Evolutionary conservation across 2,888 invertebrate species (phyloP), one percentile per base, ranked within the genome.

Genomic region (Galeopsomyia nigrocyanea): DNA sequence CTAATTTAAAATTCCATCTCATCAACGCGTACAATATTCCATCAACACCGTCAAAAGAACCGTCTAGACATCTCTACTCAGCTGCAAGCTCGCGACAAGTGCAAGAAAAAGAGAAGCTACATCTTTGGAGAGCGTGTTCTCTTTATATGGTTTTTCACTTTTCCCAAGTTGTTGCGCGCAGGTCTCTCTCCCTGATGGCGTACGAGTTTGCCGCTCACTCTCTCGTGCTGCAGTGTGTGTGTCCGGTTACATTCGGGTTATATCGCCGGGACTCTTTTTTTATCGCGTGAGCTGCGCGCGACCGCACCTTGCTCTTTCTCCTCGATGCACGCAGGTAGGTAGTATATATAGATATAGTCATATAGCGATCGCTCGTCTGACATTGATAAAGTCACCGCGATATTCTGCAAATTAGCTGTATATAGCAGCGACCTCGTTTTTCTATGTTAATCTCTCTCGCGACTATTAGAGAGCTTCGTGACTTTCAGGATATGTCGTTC

Each of bases 221-320:
- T 73, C 66, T 47, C 61, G 39, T 57, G 65, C 67, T 66, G n/a
- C n/a, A n/a, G n/a, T 68, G 71, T 74, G 76, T 77, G 78, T 77
- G 79, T 80, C 81, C 80, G 81, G 81, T 81, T 81, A 78, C 78
- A 80, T 81, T 80, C 80, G 80, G 80, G 80, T 81, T 80, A 80
- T 80, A 80, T 78, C 80, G 80, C 80, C 80, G 78, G 50, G 49
- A 46, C 26, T 26, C 3, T 26, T 26, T 26, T 26, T 5, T 26
- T 62, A 64, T 68, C 51, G 17, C 51, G 17, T 6, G n/a, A 6
- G 51, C 51, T 51, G n/a, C 53, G 10, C 14, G 77, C 26, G 26
- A 26, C 78, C 78, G 79, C 79, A 78, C 79, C 80, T 81, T 79
- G 74, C 73, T 26, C 26, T 26, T 5, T 26, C 26, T 26, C 26